Percentiles rank a stretch among this genome's conserved stretches.
These are phyloP conservation scores for Neomonachus schauinslandi DNA, from an alignment of 2,113 vertebrate genomes.

Conservation along the genomic window DNA sequence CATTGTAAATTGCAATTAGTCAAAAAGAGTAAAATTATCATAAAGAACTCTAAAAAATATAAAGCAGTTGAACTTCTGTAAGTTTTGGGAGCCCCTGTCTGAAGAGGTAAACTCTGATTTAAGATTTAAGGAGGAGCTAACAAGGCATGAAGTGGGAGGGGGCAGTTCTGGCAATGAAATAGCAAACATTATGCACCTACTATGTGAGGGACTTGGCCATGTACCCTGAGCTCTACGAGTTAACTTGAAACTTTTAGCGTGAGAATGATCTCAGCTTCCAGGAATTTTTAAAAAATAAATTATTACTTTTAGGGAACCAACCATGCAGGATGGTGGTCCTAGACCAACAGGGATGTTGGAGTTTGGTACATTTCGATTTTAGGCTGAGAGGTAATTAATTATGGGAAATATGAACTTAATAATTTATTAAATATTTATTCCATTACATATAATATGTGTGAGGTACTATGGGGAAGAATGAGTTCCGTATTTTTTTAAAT, in stretches of 20 bases:
- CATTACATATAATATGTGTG: neutral
- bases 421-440: neutral
- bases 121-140: neutral
- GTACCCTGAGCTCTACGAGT: neutral
- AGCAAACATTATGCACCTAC: no score
- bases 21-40: neutral
- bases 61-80: neutral
- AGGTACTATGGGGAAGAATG: neutral
- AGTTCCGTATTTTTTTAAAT: neutral
- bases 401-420: neutral
- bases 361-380: neutral
- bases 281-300: neutral
- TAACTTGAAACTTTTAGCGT: neutral
- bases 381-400: neutral
- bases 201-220: neutral
- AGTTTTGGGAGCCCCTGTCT: neutral
- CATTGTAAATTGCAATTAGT: neutral
- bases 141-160: accelerated
- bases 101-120: neutral
- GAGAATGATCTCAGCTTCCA: neutral
- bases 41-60: neutral
- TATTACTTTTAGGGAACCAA: neutral
- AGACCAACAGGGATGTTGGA: neutral
- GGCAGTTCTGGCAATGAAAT: neutral
- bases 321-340: neutral